These are phyloP conservation scores for Lates japonicus DNA, from an alignment of 2,797 vertebrate genomes.

Conservation along the genomic window DNA sequence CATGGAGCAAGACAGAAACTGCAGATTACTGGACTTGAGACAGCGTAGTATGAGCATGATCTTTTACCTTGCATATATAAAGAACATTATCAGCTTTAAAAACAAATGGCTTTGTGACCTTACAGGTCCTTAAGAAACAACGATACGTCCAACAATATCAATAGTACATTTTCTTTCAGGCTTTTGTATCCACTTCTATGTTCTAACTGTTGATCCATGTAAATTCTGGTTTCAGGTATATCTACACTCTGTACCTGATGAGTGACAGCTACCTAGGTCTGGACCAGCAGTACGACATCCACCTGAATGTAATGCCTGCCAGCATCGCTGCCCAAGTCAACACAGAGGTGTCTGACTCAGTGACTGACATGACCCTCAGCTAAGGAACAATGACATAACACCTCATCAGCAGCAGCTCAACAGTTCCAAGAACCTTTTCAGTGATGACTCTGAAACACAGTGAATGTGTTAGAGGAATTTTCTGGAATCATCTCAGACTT, in stretches of 20 bases:
- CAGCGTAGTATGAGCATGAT: neutral
- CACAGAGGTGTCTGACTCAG: slow-evolving; percentile 80
- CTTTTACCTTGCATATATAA: neutral
- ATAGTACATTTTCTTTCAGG: neutral
- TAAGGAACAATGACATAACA: slow-evolving; percentile 45
- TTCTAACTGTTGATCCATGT: neutral
- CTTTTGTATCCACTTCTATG: neutral
- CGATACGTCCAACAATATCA: too few species aligned
- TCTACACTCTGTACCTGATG: slow-evolving; percentile 97
- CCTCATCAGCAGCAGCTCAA: neutral
- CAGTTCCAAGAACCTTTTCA: too few species aligned
- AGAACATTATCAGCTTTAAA: neutral
- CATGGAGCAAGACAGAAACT: too few species aligned
- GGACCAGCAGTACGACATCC: slow-evolving; percentile 98
- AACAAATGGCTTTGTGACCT: neutral
- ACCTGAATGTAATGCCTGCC: slow-evolving; percentile 87
- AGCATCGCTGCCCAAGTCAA: slow-evolving; percentile 86
- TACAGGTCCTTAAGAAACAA: too few species aligned
- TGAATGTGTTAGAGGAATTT: neutral
- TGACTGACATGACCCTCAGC: slow-evolving; percentile 64
- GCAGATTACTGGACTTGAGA: neutral
- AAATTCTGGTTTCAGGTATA: slow-evolving; percentile 85
- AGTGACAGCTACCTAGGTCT: slow-evolving; percentile 98
- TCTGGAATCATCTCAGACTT: too few species aligned
- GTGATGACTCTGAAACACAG: too few species aligned